A percentile compares a stretch with the other conserved stretches of the same genome.
phyloP scores from a whole-genome alignment of 2,113 vertebrate species.

The Guaruba guarouba region DNA sequence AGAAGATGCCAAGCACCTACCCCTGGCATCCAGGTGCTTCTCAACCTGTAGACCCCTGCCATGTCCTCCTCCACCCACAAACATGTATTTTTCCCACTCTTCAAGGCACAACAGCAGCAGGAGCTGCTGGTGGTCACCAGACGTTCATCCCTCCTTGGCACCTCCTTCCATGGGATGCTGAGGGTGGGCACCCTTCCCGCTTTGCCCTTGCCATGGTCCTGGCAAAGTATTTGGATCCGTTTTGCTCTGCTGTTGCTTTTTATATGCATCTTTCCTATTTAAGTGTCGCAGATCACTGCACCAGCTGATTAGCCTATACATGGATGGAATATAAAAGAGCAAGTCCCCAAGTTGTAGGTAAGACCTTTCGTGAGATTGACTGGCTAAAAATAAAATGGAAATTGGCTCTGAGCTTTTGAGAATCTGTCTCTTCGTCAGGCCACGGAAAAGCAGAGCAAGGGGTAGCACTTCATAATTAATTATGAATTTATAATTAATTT shows the following conservation, averaged over 20 bases:
- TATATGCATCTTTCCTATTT: conserved; percentile 57
- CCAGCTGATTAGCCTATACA: conserved; percentile 61
- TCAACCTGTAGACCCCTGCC: neutral
- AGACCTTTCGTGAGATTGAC: conserved; percentile 67
- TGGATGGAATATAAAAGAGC: conserved; percentile 50
- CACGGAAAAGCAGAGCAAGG: conserved; percentile 49
- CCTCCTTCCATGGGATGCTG: neutral
- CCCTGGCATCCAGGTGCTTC: neutral
- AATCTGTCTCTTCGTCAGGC: conserved; percentile 47
- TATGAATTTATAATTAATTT: conserved; percentile 67
- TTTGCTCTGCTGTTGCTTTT: conserved; percentile 47
- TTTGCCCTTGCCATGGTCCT: conserved; percentile 28
- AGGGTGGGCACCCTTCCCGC: neutral
- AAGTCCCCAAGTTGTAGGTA: conserved; percentile 47
- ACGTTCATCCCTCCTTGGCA: neutral
- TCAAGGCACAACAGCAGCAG: neutral
- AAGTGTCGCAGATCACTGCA: conserved; percentile 66
- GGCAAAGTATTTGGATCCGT: neutral
- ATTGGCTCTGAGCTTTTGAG: conserved; percentile 62
- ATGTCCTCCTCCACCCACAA: neutral
- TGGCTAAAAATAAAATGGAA: conserved; percentile 70
- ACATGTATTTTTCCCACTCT: neutral
- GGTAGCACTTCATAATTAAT: conserved; percentile 69
- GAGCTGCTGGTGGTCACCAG: neutral
- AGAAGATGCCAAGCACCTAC: neutral